A percentile compares a stretch with the other conserved stretches of the same genome.
phyloP scores from a whole-genome alignment of 2,888 invertebrate species.

The Podotricha telesiphe region DNA sequence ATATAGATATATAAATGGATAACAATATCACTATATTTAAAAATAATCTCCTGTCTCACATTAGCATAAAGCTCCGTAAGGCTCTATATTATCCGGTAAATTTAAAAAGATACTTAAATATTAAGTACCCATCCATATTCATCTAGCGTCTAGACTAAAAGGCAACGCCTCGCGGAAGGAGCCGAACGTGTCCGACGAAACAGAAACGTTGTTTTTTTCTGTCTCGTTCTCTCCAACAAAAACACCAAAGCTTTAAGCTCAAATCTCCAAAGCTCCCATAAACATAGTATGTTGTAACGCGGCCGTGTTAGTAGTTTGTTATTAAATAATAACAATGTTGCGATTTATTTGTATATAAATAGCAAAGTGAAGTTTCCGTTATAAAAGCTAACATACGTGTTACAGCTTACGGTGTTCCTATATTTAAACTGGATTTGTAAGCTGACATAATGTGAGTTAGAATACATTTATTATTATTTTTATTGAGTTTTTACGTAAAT shows the following conservation, averaged over 20 bases:
- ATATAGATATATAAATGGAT: neutral
- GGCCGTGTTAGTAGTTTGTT: conserved; percentile 58
- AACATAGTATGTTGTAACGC: conserved; percentile 51
- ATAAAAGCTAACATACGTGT: conserved; percentile 22
- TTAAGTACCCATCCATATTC: conserved; percentile 50
- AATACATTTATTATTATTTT: neutral
- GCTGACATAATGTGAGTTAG: conserved; percentile 26
- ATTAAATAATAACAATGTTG: conserved; percentile 63
- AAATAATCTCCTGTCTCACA: neutral
- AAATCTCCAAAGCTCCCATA: conserved; percentile 58
- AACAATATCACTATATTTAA: neutral
- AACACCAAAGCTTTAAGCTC: conserved; percentile 61
- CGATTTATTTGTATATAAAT: conserved; percentile 62
- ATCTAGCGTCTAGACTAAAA: conserved; percentile 57
- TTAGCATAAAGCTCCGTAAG: conserved; percentile 1
- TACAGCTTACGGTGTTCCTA: conserved; percentile 16
- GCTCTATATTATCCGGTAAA: conserved; percentile 1
- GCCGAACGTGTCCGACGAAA: conserved; percentile 69
- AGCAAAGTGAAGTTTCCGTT: conserved; percentile 47
- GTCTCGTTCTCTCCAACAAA: conserved; percentile 71
- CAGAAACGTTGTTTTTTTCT: conserved; percentile 64
- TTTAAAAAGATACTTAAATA: conserved; percentile 18
- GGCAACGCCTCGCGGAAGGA: conserved; percentile 59
- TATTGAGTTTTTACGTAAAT: neutral
- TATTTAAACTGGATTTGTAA: conserved; percentile 22